These are phyloP conservation scores for Microtus ochrogaster DNA, from an alignment of 2,113 vertebrate genomes.

Conservation along the genomic window DNA sequence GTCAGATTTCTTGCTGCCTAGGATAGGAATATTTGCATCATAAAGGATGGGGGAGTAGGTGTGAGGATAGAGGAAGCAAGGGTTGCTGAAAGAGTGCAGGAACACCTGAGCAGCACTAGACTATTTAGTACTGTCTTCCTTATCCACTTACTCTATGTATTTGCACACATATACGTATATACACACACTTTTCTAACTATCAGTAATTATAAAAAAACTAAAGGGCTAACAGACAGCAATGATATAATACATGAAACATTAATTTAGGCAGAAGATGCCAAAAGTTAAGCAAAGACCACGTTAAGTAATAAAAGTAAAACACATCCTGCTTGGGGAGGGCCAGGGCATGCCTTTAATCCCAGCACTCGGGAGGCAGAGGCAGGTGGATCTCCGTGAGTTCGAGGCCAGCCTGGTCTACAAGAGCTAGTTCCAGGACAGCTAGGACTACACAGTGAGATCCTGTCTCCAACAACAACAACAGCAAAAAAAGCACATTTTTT, in stretches of 20 bases:
- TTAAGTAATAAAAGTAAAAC: slow-evolving; percentile 26
- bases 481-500: slow-evolving; percentile 11
- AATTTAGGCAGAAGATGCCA: not conserved
- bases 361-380: not conserved
- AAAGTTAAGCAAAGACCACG: slow-evolving; percentile 39
- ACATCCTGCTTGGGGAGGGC: not conserved
- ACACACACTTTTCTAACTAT: not conserved
- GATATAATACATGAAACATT: slow-evolving; percentile 30
- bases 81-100: not conserved
- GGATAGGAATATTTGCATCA: slow-evolving; percentile 10
- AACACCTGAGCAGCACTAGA: not conserved
- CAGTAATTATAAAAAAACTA: slow-evolving; percentile 21
- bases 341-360: not conserved
- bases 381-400: not conserved
- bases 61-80: slow-evolving; percentile 11
- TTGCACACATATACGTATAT: not conserved
- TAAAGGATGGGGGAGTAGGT: not conserved
- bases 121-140: not conserved
- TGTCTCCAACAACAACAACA: not conserved
- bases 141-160: not conserved
- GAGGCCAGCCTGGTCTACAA: not conserved
- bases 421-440: not conserved
- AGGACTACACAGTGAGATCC: not conserved
- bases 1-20: slow-evolving; percentile 8
- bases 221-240: not conserved